Percentiles rank a stretch among this genome's conserved stretches.
Evolutionary conservation across 2,888 invertebrate species (phyloP).

Genomic region (Tipula vernalis): DNA sequence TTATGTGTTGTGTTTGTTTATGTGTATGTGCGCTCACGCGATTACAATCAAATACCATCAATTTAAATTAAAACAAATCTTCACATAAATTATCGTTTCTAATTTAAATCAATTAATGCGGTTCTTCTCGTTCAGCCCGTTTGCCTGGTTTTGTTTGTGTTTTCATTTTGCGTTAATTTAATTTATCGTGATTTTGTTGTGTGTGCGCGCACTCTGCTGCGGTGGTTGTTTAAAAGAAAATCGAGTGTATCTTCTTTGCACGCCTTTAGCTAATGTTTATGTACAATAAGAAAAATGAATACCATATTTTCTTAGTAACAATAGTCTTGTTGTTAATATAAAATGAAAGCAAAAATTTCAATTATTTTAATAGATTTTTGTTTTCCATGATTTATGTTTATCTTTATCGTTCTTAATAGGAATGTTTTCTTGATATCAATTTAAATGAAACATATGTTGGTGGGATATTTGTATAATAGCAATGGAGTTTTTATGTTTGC

Average conservation of each 20-base stretch:
- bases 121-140: neutral
- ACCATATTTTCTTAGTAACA: neutral
- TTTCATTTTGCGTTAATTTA: neutral
- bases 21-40: neutral
- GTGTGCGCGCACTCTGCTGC: neutral
- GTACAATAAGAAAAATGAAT: neutral
- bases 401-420: neutral
- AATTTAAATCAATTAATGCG: neutral
- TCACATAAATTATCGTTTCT: neutral
- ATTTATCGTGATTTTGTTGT: neutral
- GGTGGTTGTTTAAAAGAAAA: neutral
- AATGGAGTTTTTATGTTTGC: neutral
- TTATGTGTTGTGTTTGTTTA: neutral
- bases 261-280: neutral
- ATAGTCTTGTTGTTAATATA: neutral
- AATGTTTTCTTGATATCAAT: neutral
- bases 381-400: neutral
- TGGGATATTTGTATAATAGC: neutral
- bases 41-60: neutral
- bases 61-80: constrained; percentile 4
- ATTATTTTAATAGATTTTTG: neutral
- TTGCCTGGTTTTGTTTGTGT: neutral
- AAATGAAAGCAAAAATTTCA: neutral
- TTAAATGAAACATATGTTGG: neutral
- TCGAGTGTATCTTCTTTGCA: neutral